Evolutionary conservation across 2,888 invertebrate genomes (phyloP), one percentile per base, ranked within the genome.

Genomic region (Lepidocyrtoides sp.): DNA sequence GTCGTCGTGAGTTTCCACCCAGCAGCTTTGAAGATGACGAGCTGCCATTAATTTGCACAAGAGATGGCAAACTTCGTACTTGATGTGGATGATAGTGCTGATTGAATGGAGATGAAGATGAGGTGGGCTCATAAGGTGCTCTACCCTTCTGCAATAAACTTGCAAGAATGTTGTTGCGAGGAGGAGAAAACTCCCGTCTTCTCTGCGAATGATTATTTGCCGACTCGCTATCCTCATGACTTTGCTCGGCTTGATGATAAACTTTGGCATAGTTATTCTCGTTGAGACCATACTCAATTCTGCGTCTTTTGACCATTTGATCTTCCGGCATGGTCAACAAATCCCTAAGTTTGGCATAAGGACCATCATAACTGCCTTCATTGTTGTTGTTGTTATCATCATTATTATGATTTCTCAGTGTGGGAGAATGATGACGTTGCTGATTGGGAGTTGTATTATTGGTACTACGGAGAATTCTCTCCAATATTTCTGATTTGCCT

Each of bases 71-170:
- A 36, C 32, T 32, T 12, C 69, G 66, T 10, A 36, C n/a, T n/a
- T 66, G 66, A 66, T 23, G 14, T 10, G 23, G 60, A 14, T 66
- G 66, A 32, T 69, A 41, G 8, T 36, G 69, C 7, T 69, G 69
- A 10, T 69, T 69, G 41, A 41, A 41, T 10, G 63, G 63, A 14
- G 63, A 63, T 63, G 69, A 36, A 8, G 77, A 48, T n/a, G 77
- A 77, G 26, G 51, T 54, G n/a, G 79, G 79, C 26, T 90, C 90
- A 44, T 79, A 79, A 14, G 81, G 86, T 26, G 86, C 75, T 8
- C 91, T 86, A 72, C 91, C 91, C 29, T 91, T 91, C n/a, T 91
- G 91, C 23, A 91, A 75, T 23, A 91, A 57, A 41, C 91, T 91
- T 36, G 91, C 91, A 48, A 91, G 23, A 69, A 91, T 91, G 82